Base-by-base conservation (phyloP, 2,888 invertebrate genomes). In the Acrocyrtus sp. region DNA sequence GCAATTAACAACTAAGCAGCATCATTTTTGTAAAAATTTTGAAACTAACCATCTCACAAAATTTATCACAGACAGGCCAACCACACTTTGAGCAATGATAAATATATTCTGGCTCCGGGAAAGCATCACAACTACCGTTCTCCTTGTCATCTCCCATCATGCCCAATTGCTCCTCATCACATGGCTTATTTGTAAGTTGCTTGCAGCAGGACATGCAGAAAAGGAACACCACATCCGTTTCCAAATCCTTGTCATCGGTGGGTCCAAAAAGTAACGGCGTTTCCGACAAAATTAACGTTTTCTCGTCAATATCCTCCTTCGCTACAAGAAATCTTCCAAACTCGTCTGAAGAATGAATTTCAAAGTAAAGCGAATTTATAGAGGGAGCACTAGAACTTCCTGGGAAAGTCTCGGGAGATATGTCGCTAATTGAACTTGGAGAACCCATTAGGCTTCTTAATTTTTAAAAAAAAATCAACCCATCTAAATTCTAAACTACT, bases 241-340 rank as follows among this genome's bases (percentile, higher is more conserved):
- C 43, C 19, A 12, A 34, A 43, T 65, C 54, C 29, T 65, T 61
- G 39, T 76, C 74, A 58, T 76, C 76, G 1, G 68, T 61, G 0
- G 76, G 76, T 12, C 72, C 62, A 26, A 45, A 66, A 0, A 72
- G 39, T 1, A 74, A 27, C n/a, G 76, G 68, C 19, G 22, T 47
- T 43, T 76, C 76, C 3, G 43, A 45, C 15, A 76, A 39, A 27
- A 76, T 51, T 24, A 72, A 21, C 12, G 70, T 68, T 60, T 62
- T 66, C 29, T 62, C 76, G 21, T 67, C 72, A 45, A 76, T 74
- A 57, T 76, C 74, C 21, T 65, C 51, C n/a, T 51, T 63, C 0
- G 76, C 76, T 12, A 76, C 51, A 4, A 76, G 57, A 29, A 72
- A 74, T 21, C 76, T 57, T 8, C 76, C 76, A 50, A 76, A 76